These are phyloP conservation scores for Bryconaethiops microstoma DNA, from an alignment of 2,797 vertebrate genomes.

Conservation along the genomic window DNA sequence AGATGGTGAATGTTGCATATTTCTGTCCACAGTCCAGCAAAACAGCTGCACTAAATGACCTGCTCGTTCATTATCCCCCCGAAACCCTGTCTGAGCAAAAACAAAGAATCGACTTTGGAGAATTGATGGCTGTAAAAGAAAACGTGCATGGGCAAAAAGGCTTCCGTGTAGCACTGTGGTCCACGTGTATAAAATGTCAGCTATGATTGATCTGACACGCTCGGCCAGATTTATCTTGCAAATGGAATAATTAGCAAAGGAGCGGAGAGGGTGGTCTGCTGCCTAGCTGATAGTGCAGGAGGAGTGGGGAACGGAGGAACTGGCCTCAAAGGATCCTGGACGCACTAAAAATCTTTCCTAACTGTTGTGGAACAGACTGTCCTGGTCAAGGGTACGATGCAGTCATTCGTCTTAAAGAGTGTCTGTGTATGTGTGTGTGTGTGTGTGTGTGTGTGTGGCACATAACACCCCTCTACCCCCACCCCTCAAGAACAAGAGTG, in stretches of 20 bases:
- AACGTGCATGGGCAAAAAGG: constrained; percentile 89
- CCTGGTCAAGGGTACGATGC: constrained; percentile 77
- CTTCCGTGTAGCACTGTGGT: constrained; percentile 88
- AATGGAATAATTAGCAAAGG: constrained; percentile 92
- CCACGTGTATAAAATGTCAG: constrained; percentile 85
- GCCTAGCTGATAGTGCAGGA: constrained; percentile 82
- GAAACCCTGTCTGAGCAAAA: constrained; percentile 86
- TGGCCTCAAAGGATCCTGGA: constrained; percentile 64
- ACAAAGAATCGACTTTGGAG: constrained; percentile 85
- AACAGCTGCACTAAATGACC: constrained; percentile 24
- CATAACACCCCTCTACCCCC: constrained; percentile 62
- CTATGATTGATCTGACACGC: constrained; percentile 89
- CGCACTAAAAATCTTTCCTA: constrained; percentile 69
- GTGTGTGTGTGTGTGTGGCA: constrained; percentile 45
- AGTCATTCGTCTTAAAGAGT: constrained; percentile 59
- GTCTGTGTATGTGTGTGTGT: constrained; percentile 51
- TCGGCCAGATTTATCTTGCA: constrained; percentile 91
- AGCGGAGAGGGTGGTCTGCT: constrained; percentile 87
- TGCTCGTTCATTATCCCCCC: constrained; percentile 78
- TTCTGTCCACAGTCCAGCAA: constrained; percentile 57
- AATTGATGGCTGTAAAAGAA: constrained; percentile 89
- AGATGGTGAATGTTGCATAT: background rate
- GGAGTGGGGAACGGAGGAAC: constrained; percentile 58
- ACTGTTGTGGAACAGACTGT: constrained; percentile 75
- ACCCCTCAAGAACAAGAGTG: constrained; percentile 61